Base-by-base conservation (phyloP, 2,797 vertebrate genomes). In the Epinephelus awoara region DNA sequence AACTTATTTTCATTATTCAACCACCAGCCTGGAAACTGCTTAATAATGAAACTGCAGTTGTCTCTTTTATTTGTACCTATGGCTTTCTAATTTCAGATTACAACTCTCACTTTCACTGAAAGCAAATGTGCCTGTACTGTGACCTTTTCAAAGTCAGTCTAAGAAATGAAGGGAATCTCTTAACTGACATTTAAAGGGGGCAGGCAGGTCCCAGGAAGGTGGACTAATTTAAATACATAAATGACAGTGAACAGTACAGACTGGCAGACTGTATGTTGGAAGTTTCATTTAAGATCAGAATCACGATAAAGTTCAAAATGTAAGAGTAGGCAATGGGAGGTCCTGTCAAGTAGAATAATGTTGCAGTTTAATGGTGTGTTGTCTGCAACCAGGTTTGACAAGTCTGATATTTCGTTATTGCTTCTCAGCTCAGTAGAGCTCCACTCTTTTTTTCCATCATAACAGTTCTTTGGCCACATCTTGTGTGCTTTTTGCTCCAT, bases 331-430 rank as follows among this genome's bases (percentile, higher is more conserved):
- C 8, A 29, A 46, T 13, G 19, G 27, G 27, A 58, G 38, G 25
- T 34, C 25, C 65, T 75, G 52, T 69, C 42, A 42, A 47, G 38
- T 29, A 50, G 27, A 49, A 21, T 21, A 27, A 67, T 47, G 18
- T 18, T 65, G 23, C 23, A 56, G 15, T 42, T 54, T 71, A 51
- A 19, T 34, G 19, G 51, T 38, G 38, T 62, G 72, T 47, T 56
- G 15, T 27, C 21, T 57, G 58, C 6, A 6, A 46, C 15, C n/a
- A 64, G 51, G 34, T 54, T 59, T 80, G 72, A 66, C 61, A 75
- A 44, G 25, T 40, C 38, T 70, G 59, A 70, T 38, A n/a, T 52
- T 38, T 64, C 6, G 47, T 70, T 54, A 52, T 65, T 80, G 66
- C 47, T 71, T 66, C 49, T 46, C n/a, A 25, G 27, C 19, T 61